Evolutionary conservation across 2,888 invertebrate species (phyloP).

Genomic region (Branchipolynoe longqiensis): DNA sequence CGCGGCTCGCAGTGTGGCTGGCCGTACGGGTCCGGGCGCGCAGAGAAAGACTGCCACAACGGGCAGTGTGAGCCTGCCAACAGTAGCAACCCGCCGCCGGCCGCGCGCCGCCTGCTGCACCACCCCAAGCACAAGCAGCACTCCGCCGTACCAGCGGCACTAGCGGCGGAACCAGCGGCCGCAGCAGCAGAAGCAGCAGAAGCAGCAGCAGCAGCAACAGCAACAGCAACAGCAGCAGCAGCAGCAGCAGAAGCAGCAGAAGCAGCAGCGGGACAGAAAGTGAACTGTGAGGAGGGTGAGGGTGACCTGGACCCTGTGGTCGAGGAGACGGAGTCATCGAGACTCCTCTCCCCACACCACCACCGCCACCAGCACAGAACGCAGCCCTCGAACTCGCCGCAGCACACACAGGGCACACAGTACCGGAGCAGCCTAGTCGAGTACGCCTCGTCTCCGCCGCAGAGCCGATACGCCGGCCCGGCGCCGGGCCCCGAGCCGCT

Average conservation of each 20-base stretch:
- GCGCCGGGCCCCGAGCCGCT: background rate
- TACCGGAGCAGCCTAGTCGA: constrained; percentile 41
- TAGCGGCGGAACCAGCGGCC: background rate
- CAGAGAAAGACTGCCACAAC: too few relatives aligned
- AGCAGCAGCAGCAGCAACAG: background rate
- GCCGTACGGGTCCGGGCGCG: too few relatives aligned
- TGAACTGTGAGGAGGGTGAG: constrained; percentile 50
- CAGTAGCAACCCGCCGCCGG: background rate
- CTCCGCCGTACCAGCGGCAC: too few relatives aligned
- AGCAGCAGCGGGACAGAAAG: background rate
- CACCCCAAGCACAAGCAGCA: too few relatives aligned
- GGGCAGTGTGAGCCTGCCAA: background rate
- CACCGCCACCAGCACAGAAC: background rate
- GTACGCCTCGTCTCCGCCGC: constrained; percentile 53
- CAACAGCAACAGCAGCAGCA: background rate
- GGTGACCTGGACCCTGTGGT: constrained; percentile 39
- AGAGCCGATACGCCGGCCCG: constrained; percentile 17
- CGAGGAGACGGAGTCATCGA: constrained; percentile 25
- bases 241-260: background rate
- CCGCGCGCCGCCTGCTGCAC: background rate
- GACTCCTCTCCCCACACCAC: constrained; percentile 15
- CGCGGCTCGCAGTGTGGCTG: too few relatives aligned
- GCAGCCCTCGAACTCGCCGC: background rate
- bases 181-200: background rate
- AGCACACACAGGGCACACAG: constrained; percentile 42